Base-by-base conservation (phyloP, 2,888 invertebrate species). In the Trichogramma dendrolimi region DNA sequence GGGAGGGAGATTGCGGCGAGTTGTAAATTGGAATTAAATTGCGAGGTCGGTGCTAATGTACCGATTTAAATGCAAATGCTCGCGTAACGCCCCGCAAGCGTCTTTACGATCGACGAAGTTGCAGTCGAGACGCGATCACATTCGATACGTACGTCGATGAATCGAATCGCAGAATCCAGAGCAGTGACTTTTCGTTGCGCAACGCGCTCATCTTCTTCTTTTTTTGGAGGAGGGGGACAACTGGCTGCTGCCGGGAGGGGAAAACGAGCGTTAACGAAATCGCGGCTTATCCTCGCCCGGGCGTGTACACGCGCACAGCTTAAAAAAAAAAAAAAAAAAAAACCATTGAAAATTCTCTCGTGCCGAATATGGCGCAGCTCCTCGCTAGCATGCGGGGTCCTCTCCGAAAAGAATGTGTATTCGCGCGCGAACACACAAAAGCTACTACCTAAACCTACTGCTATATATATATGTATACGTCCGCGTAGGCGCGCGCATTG, bases 1-100 rank as follows among this genome's bases (percentile, higher is more conserved):
- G n/a, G n/a, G 27, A 27, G 2, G 27, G 62, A 67, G 67, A 70
- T 71, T 71, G 69, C 64, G 66, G 67, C 27, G 27, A 69, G 67
- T 65, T 68, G 71, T 71, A 71, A 69, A 73, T 72, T 71, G 72
- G 70, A 71, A 72, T 72, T 70, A 71, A 71, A 73, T 73, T 71
- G 70, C 69, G 67, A 27, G 14, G 27, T 64, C 68, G 68, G 69
- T 27, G 27, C 67, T 73, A 71, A 73, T 71, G 70, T 69, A 67
- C 69, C 71, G 70, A 73, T 73, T 72, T 71, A 72, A 71, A 72
- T 73, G 73, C 70, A 72, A 73, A 73, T 70, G 70, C 27, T 2
- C 58, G 70, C 66, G 66, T 65, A 67, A 69, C 53, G 41, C 4
- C 40, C 8, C 53, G 27, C 27, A 6, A n/a, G 44, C 54, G 49